Base-by-base conservation (phyloP, 2,113 vertebrate genomes). In the Excalfactoria chinensis region DNA sequence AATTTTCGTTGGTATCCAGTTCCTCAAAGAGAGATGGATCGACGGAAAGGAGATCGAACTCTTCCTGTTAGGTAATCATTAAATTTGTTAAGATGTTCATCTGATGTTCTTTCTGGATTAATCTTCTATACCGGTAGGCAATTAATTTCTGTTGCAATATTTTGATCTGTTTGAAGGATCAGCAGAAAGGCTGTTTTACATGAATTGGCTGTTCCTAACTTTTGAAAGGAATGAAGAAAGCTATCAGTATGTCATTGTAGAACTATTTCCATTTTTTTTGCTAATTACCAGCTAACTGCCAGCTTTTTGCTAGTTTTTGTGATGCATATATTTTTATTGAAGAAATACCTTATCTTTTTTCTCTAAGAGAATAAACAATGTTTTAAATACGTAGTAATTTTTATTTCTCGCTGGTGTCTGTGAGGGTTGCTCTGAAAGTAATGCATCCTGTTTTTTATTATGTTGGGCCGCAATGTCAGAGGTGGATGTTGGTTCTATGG, bases 1-100 rank as follows among this genome's bases (percentile, higher is more conserved):
- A 99, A 99, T 96, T 99, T 99, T 95, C 99, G 99, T 71, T 99
- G 99, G 99, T 99, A 99, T 94, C 99, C 99, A 40, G 99, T 99
- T 74, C 99, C 99, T 68, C 99, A 99, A 95, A 98, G 99, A 97
- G 99, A 99, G 97, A 99, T 99, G 99, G 99, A 99, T 95, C 98
- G 99, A 73, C 98, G 99, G 95, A 99, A 99, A 98, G 99, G 99
- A 93, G 99, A 99, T 97, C 95, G 99, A 84, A 99, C 99, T 1
- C 98, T 99, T 92, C 99, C 99, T 48, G 99, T 99, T 93, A 98
- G 99, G 99, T 98, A 95, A 79, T 5, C 7, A 81, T 11, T 84
- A 11, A 46, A 23, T 76, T n/a, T 13, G 13, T 85, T 72, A 9
- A 79, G 35, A 55, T 56, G 14, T 53, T 94, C 34, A n/a, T 4